Evolutionary conservation across 92 coral and sea anemone genomes (phyloP).

Genomic region (Palythoa grandis): DNA sequence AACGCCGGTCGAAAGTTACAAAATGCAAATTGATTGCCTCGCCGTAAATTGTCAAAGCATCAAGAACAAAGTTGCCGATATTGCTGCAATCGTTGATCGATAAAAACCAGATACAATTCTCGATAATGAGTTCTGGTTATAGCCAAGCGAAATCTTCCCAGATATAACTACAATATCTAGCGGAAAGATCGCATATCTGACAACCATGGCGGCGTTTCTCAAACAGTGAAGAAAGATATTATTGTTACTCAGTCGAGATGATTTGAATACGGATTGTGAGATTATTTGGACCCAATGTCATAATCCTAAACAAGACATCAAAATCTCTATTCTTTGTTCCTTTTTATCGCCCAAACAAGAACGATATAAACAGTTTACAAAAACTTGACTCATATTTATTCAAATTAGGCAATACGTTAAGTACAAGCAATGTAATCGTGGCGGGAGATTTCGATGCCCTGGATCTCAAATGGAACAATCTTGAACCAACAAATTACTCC

Average conservation of each 20-base stretch:
- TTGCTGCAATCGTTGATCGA: constrained; percentile 43
- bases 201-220: constrained; percentile 53
- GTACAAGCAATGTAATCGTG: constrained; percentile 49
- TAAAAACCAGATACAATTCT: constrained; percentile 51
- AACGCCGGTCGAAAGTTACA: constrained; percentile 32
- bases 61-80: neutral
- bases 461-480: constrained; percentile 46
- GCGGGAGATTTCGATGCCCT: constrained; percentile 69
- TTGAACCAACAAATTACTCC: neutral
- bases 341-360: constrained; percentile 56
- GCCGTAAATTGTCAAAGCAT: neutral
- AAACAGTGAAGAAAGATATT: too few relatives aligned
- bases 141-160: constrained; percentile 47
- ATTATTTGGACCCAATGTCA: constrained; percentile 70
- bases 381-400: constrained; percentile 49
- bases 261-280: constrained; percentile 60
- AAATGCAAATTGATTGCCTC: constrained; percentile 45
- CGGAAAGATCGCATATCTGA: constrained; percentile 41
- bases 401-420: constrained; percentile 39
- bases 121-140: constrained; percentile 55
- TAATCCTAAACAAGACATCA: constrained; percentile 32
- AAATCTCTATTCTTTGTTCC: constrained; percentile 54
- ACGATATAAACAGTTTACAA: constrained; percentile 30
- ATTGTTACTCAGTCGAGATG: constrained; percentile 49
- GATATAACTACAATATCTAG: constrained; percentile 46